Conservation (phyloP, 2,888 invertebrate species). For the Drosophila pseudotalamancana region DNA sequence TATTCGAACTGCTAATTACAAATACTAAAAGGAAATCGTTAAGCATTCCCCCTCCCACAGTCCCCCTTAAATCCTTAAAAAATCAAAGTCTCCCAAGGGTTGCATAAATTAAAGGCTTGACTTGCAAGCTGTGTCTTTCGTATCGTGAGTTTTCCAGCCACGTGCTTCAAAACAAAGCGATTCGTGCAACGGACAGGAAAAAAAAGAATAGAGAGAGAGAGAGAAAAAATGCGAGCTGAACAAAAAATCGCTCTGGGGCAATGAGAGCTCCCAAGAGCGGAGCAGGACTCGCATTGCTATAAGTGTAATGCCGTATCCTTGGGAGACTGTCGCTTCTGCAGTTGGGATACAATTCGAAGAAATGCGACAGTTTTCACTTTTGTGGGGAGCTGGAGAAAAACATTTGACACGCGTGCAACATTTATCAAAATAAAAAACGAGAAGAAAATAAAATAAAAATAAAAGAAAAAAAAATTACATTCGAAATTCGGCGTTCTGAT, state of each 20-base stretch:
- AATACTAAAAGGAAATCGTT: conserved; percentile 56
- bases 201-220: conserved; percentile 9
- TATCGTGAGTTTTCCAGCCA: conserved; percentile 6
- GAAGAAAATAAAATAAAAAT: conserved; percentile 1
- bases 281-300: conserved; percentile 63
- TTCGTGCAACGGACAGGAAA: conserved; percentile 30
- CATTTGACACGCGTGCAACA: conserved; percentile 73
- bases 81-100: conserved; percentile 80
- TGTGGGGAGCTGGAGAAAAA: conserved; percentile 28
- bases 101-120: conserved; percentile 82
- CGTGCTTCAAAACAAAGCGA: conserved; percentile 26
- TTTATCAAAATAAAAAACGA: conserved; percentile 65
- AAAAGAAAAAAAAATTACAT: conserved; percentile 36
- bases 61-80: conserved; percentile 48
- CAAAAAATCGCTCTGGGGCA: conserved; percentile 77
- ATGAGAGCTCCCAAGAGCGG: conserved; percentile 58
- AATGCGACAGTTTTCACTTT: conserved; percentile 65
- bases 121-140: conserved; percentile 44
- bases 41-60: conserved; percentile 18
- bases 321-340: conserved; percentile 46
- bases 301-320: conserved; percentile 71
- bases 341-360: conserved; percentile 59
- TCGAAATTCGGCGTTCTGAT: conserved; percentile 63
- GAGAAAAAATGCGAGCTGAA: conserved; percentile 36
- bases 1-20: conserved; percentile 47